phyloP scores from a whole-genome alignment of 2,797 vertebrate genomes.

The Astyanax mexicanus region DNA sequence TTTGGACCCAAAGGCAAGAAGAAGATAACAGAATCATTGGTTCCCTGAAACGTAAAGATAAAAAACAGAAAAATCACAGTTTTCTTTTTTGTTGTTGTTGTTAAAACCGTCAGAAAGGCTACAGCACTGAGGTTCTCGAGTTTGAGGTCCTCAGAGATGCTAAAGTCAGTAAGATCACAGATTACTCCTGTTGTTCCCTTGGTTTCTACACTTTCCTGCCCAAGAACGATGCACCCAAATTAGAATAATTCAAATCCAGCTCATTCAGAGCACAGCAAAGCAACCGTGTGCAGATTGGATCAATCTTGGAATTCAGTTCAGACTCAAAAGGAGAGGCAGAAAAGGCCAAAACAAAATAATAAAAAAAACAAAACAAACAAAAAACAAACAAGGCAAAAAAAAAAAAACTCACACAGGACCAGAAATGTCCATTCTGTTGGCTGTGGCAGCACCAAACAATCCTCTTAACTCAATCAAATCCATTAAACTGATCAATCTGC shows the following conservation, averaged over 20 bases:
- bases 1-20: slow-evolving; percentile 17
- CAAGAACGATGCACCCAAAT: slow-evolving; percentile 1
- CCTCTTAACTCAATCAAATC: background rate
- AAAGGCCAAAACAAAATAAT: slow-evolving; percentile 52
- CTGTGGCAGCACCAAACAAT: slow-evolving; percentile 29
- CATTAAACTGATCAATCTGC: too few species aligned
- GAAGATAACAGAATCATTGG: background rate
- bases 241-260: background rate
- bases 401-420: slow-evolving; percentile 67
- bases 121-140: background rate
- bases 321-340: slow-evolving; percentile 34
- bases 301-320: slow-evolving; percentile 9
- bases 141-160: background rate
- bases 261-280: slow-evolving; percentile 8
- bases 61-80: slow-evolving; percentile 45
- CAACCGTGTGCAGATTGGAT: background rate
- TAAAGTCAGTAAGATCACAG: background rate
- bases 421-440: slow-evolving; percentile 20
- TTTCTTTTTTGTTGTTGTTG: slow-evolving; percentile 31
- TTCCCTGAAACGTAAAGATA: slow-evolving; percentile 51
- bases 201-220: background rate
- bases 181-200: background rate
- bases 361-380: background rate
- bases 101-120: slow-evolving; percentile 41
- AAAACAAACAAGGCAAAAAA: slow-evolving; percentile 64